Conservation (phyloP, 2,113 vertebrate genomes). For the Platichthys stellatus region DNA sequence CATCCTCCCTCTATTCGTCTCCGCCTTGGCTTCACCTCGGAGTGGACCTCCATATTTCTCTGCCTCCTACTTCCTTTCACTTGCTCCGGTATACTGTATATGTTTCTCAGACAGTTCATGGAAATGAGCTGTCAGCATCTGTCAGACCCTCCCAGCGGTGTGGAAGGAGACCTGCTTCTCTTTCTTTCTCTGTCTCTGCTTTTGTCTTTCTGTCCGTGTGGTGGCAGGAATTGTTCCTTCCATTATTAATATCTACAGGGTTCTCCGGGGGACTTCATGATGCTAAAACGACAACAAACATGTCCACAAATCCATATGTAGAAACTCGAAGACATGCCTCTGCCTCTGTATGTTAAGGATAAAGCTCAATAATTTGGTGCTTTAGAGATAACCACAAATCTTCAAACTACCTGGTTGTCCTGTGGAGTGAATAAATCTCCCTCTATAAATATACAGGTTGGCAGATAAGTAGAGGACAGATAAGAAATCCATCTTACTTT, state of each 20-base stretch:
- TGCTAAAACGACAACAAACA: constrained; percentile 3
- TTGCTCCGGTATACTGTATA: constrained; percentile 5
- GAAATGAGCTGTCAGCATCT: constrained; percentile 54
- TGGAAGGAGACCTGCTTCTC: constrained; percentile 25
- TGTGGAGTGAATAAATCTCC: constrained; percentile 10
- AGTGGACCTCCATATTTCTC: constrained; percentile 30
- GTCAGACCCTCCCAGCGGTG: constrained; percentile 28
- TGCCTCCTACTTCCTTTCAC: constrained; percentile 32
- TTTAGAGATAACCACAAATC: not conserved
- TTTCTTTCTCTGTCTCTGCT: not conserved
- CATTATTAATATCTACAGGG: not conserved
- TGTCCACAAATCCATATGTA: not conserved
- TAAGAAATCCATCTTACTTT: constrained; percentile 44
- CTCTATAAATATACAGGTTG: constrained; percentile 17
- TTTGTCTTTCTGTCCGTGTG: not conserved
- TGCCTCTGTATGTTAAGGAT: constrained; percentile 7
- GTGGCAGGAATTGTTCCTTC: not conserved
- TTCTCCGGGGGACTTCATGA: not conserved
- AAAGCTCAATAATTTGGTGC: not conserved
- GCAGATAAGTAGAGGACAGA: constrained; percentile 28
- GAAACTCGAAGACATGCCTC: not conserved
- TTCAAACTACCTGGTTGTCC: not conserved
- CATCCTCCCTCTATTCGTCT: constrained; percentile 21
- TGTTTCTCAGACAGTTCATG: constrained; percentile 44
- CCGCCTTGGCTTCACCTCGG: constrained; percentile 8